Evolutionary conservation across 1,140 invertebrate genomes (phyloP), one percentile per base, ranked within the genome.

Genomic region (Nilaparvata lugens): DNA sequence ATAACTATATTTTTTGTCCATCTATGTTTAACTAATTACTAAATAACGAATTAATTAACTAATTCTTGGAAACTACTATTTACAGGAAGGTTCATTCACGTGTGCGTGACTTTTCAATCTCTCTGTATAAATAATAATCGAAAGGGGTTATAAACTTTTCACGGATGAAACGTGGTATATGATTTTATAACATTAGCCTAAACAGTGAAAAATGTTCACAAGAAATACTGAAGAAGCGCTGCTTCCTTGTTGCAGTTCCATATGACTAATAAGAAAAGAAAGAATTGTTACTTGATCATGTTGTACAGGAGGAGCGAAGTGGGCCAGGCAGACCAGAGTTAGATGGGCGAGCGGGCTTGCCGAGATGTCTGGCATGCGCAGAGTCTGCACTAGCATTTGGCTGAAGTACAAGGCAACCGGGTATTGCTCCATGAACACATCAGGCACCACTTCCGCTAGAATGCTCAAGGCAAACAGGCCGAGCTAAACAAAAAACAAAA

Each of bases 391-490:
- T 63, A 87, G 78, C 13, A 86, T 66, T 2, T 38, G 52, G 18
- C 45, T 54, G 57, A 62, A 67, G 18, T 60, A 60, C 2, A 43
- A 43, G 14, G 52, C 62, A 54, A 35, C 31, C 2, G 31, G 31
- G 31, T 35, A 35, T 11, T 62, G 64, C 0, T 58, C n/a, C 21
- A 62, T 70, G 40, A 88, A 72, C 13, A 78, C 73, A 18, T 73
- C 69, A 4, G 78, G 71, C 28, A 83, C 79, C 51, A 80, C 74
- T 61, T 84, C 79, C 38, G 83, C 79, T 69, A 87, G 81, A 56
- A 78, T 78, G 56, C 80, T 80, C 61, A 88, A 70, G 7, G 82
- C 79, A 68, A 81, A 84, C 73, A 85, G 80, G 38, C 83, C 85
- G 56, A 86, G 66, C 83, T 87, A 45, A 68, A 69, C 68, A 71